Percentiles rank a stretch among this genome's conserved stretches.
Evolutionary conservation across 2,113 vertebrate species (phyloP).

Genomic region (Equus przewalskii): DNA sequence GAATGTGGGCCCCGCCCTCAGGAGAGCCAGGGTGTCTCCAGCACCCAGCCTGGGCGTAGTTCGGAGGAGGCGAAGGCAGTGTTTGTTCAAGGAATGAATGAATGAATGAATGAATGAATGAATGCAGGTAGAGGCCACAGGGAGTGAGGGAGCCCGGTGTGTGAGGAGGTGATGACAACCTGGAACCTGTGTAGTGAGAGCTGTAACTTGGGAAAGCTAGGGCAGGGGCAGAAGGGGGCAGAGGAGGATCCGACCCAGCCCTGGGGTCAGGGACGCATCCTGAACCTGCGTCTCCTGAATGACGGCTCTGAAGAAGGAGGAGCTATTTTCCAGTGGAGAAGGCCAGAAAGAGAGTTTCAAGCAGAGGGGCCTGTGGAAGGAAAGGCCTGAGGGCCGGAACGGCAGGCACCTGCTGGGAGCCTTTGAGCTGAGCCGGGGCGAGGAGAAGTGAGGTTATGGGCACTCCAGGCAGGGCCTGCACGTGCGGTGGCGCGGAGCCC

Average conservation of each 20-base stretch:
- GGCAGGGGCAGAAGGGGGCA: neutral
- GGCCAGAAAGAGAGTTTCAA: neutral
- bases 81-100: neutral
- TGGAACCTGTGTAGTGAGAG: neutral
- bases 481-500: neutral
- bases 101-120: neutral
- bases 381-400: neutral
- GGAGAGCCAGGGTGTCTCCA: neutral
- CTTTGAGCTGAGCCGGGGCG: neutral
- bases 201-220: neutral
- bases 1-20: neutral
- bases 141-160: neutral
- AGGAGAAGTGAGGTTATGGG: neutral
- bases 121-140: neutral
- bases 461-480: neutral
- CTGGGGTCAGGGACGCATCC: neutral
- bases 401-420: neutral
- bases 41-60: neutral
- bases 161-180: neutral
- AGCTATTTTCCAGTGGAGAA: neutral
- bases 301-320: neutral
- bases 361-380: neutral
- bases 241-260: neutral
- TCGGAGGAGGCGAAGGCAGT: neutral
- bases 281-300: neutral